Conservation (phyloP, 2,797 vertebrate species). For the Dryobates pubescens region DNA sequence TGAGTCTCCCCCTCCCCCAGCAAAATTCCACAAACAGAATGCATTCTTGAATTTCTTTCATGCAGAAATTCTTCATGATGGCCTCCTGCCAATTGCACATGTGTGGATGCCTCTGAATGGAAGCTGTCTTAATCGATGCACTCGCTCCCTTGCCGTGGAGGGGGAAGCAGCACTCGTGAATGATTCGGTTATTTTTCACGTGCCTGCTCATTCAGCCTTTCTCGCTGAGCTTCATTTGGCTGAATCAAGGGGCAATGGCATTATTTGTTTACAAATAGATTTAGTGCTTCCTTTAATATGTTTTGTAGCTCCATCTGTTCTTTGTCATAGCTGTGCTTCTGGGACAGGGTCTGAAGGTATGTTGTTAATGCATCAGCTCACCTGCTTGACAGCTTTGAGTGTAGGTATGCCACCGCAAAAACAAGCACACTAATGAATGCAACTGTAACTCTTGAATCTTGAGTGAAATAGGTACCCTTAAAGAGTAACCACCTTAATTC, state of each 20-base stretch:
- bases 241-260: neutral
- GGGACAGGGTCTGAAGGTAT: neutral
- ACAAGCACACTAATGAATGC: neutral
- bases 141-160: neutral
- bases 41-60: neutral
- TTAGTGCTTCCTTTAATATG: neutral
- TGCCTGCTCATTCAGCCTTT: neutral
- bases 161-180: neutral
- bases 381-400: neutral
- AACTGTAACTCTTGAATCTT: neutral
- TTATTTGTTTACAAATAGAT: neutral
- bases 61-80: conserved; percentile 6
- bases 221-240: neutral
- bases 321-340: neutral
- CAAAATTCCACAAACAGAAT: neutral
- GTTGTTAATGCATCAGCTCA: neutral
- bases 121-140: neutral
- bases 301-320: neutral
- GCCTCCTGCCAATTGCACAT: neutral
- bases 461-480: neutral
- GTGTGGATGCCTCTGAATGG: conserved; percentile 29
- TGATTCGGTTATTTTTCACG: neutral
- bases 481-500: neutral
- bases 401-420: neutral
- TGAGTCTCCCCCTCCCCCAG: neutral